Evolutionary conservation across 2,888 invertebrate genomes (phyloP), one percentile per base, ranked within the genome.

Genomic region (Drosophila neonasuta): DNA sequence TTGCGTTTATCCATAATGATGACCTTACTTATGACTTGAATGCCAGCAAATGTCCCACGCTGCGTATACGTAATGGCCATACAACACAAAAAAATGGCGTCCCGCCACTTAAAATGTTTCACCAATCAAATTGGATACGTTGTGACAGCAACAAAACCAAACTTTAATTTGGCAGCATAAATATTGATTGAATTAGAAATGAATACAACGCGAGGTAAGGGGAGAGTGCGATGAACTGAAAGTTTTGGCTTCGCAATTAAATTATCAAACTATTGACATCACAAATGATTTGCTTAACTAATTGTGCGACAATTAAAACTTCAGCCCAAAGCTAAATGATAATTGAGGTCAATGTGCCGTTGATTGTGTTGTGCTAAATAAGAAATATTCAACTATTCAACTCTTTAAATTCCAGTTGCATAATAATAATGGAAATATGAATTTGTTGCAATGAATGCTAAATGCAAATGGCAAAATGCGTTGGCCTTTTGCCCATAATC

Each of bases 1-100:
- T 73, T 85, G 80, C 87, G 80, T 70, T 85, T 85, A 87, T 87
- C 85, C 85, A 83, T 84, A 81, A 81, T 80, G 86, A 81, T 81
- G 81, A 81, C 86, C 86, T 86, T 84, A 84, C 86, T 81, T 81
- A 84, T 74, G 81, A 74, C 79, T 77, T 34, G 73, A 69, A 68
- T 72, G 68, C 77, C 64, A 65, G 58, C 64, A 68, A 36, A 42
- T 49, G 51, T 13, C 48, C 74, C 52, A 51, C 65, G 71, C 64
- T 56, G 78, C 81, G 80, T 80, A 83, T 80, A 80, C 79, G 69
- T 67, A 80, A 74, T 83, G 80, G 41, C 61, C 41, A 48, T 55
- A 24, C 6, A 24, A 6, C 24, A 20, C 4, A 24, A 24, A 61
- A 61, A 61, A 61, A 54, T 34, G 32, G 20, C 48, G 7, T 10